These are phyloP conservation scores for Gryon sp. DNA, from an alignment of 1,140 invertebrate genomes.

Conservation along the genomic window DNA sequence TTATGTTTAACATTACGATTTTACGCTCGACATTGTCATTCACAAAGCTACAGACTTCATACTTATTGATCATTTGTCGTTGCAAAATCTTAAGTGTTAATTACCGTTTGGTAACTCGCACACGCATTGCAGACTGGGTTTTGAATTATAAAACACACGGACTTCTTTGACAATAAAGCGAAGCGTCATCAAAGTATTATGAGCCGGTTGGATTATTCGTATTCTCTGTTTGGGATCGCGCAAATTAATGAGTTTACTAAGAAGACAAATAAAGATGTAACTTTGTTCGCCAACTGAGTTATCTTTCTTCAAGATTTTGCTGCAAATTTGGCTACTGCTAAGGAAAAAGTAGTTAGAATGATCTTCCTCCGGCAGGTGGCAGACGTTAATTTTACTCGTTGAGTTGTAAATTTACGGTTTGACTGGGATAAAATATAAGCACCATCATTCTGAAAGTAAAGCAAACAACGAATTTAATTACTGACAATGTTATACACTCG, in stretches of 20 bases:
- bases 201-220: conserved; percentile 27
- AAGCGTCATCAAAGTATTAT: conserved; percentile 31
- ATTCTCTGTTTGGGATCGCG: conserved; percentile 22
- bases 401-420: background rate
- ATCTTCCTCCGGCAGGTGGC: background rate
- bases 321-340: background rate
- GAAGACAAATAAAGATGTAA: conserved; percentile 43
- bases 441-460: background rate
- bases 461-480: background rate
- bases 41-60: conserved; percentile 28
- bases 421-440: background rate
- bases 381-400: background rate
- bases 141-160: conserved; percentile 31
- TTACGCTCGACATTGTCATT: conserved; percentile 23
- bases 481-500: background rate
- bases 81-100: conserved; percentile 54
- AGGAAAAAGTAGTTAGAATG: too few species aligned
- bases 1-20: conserved; percentile 43
- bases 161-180: conserved; percentile 45
- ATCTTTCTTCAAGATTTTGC: background rate
- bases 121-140: conserved; percentile 6
- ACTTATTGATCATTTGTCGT: conserved; percentile 49
- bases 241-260: conserved; percentile 54
- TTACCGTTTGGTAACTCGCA: conserved; percentile 34
- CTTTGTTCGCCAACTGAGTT: conserved; percentile 21